phyloP scores from a whole-genome alignment of 2,888 invertebrate genomes.

The Netelia inedita region DNA sequence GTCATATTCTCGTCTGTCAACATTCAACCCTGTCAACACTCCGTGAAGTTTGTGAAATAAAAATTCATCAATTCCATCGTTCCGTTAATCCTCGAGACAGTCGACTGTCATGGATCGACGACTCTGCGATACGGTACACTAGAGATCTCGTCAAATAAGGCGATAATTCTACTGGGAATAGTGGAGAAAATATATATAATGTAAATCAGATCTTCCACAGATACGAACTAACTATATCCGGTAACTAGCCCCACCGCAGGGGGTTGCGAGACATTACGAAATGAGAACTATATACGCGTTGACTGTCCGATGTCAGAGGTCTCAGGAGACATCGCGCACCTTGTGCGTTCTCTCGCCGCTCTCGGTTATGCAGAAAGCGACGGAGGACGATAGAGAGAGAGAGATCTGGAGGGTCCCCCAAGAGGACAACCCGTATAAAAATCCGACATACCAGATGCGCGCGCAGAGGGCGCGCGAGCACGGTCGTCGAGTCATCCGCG shows the following conservation, averaged over 20 bases:
- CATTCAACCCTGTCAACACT: background rate
- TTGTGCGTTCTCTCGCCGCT: slow-evolving; percentile 28
- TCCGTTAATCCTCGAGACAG: background rate
- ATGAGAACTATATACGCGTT: slow-evolving; percentile 30
- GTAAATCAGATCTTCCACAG: slow-evolving; percentile 11
- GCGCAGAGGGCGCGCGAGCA: slow-evolving; percentile 63
- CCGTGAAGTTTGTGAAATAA: too few species aligned
- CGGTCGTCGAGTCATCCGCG: slow-evolving; percentile 78
- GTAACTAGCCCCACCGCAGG: slow-evolving; percentile 34
- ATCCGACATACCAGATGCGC: slow-evolving; percentile 79
- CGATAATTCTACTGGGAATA: background rate
- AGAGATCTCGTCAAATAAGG: background rate
- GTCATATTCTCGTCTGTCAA: background rate
- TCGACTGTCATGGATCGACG: background rate
- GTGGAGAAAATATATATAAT: background rate
- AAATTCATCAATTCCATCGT: background rate
- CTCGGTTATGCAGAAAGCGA: background rate
- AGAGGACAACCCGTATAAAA: slow-evolving; percentile 71
- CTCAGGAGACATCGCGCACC: slow-evolving; percentile 39
- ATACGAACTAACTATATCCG: slow-evolving; percentile 24
- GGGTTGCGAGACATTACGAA: slow-evolving; percentile 2
- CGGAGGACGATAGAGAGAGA: slow-evolving; percentile 8
- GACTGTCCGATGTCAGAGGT: slow-evolving; percentile 30
- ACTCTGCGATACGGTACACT: background rate
- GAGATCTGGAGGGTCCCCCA: slow-evolving; percentile 7